Base-by-base conservation (phyloP, 2,888 invertebrate genomes). In the Calameuta filiformis region DNA sequence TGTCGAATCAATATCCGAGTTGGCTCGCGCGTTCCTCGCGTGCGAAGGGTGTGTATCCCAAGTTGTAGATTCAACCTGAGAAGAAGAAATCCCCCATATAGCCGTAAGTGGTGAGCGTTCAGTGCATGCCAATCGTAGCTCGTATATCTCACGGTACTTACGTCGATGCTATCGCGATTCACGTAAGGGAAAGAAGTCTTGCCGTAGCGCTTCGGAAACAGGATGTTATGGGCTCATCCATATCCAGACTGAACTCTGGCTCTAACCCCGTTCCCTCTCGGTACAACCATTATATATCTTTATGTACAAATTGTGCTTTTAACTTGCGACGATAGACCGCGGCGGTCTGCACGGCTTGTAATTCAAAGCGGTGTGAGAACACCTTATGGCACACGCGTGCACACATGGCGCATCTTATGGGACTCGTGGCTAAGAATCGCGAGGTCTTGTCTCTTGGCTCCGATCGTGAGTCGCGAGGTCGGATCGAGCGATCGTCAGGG, bases 61-160 rank as follows among this genome's bases (percentile, higher is more conserved):
- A 56, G 56, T 23, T 56, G 23, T 56, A 15, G 6, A 6, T 56
- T 9, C 56, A 56, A 23, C 9, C 56, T 56, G 9, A 56, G 56
- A 56, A 56, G 56, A 56, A 56, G 56, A 56, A 56, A 56, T 56
- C 23, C 56, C 56, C 56, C 23, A 23, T 23, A 82, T 81, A 85
- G 85, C 83, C 83, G 85, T 83, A 86, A 86, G 85, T 85, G 85
- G 86, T 82, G 85, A 86, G 40, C 85, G 85, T 83, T 86, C 80
- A 79, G 86, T 86, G 86, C 86, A 86, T 86, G 86, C 86, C 86
- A 85, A 86, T 86, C 86, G 86, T 86, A 82, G 83, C 82, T 77
- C 85, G 85, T 86, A 86, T 85, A 86, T 86, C 86, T 86, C 84
- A 73, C 78, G 83, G 84, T 83, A 85, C 85, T 85, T 85, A 83